phyloP scores from a whole-genome alignment of 2,113 vertebrate genomes.

The Tachysurus fulvidraco region DNA sequence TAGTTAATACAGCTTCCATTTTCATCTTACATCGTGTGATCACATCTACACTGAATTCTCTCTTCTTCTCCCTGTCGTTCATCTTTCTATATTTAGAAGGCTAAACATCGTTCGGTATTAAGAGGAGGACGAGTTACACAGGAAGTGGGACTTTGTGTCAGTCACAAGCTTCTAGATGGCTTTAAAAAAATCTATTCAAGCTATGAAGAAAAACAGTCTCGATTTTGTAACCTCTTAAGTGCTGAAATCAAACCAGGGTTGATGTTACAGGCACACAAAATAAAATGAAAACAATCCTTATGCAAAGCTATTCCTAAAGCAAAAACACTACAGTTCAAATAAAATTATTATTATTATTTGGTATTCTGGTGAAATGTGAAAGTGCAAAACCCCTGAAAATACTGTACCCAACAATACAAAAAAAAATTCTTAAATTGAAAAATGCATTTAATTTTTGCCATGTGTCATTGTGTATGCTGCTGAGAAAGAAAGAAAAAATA shows the following conservation, averaged over 20 bases:
- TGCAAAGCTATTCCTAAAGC: not conserved
- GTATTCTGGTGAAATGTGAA: not conserved
- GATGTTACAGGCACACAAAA: not conserved
- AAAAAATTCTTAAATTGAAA: not conserved
- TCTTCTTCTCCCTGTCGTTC: not conserved
- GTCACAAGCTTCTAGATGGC: not conserved
- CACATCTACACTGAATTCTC: not conserved
- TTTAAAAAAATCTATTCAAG: not conserved
- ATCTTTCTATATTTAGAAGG: not conserved
- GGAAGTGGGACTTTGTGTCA: not conserved
- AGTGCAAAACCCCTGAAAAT: not conserved
- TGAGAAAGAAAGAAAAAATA: not conserved
- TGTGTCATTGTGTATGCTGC: not conserved
- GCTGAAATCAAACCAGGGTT: not conserved
- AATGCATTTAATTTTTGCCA: not conserved
- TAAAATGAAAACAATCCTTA: not conserved
- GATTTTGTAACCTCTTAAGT: not conserved
- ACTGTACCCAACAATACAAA: not conserved
- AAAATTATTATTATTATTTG: not conserved
- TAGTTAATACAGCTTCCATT: not conserved
- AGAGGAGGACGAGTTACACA: not conserved
- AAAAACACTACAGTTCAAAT: not conserved
- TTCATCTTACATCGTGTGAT: not conserved
- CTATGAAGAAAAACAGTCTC: not conserved
- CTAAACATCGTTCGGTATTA: not conserved